Percentiles rank a stretch among this genome's conserved stretches.
phyloP scores from a whole-genome alignment of 2,888 invertebrate species.

The Heliconius aoede region DNA sequence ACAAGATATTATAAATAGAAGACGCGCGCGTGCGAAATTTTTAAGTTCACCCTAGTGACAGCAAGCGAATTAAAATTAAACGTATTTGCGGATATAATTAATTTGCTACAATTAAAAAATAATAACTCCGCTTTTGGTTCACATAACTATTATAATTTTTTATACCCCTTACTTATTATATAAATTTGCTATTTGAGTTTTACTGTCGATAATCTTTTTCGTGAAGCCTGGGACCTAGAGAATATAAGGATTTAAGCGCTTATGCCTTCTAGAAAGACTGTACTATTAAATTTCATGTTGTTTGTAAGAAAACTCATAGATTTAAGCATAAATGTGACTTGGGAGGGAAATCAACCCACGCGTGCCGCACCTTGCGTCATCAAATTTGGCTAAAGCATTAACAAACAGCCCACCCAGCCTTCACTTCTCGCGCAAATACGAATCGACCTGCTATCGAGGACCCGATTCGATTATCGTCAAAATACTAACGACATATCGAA shows the following conservation, averaged over 20 bases:
- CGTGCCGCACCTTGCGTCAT: constrained; percentile 78
- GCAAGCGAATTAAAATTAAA: constrained; percentile 11
- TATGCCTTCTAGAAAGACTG: background rate
- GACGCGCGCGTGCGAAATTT: background rate
- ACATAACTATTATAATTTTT: background rate
- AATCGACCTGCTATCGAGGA: constrained; percentile 26
- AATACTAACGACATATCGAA: background rate
- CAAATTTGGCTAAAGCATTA: constrained; percentile 82
- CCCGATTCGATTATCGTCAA: background rate
- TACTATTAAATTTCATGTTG: background rate
- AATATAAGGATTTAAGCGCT: background rate
- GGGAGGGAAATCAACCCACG: constrained; percentile 73
- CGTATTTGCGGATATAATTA: background rate
- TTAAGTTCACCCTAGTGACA: background rate
- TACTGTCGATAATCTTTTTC: too few relatives aligned
- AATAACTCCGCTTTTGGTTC: background rate
- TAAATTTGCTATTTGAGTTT: too few relatives aligned
- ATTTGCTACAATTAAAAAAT: background rate
- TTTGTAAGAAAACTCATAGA: constrained; percentile 10
- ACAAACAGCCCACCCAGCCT: constrained; percentile 79
- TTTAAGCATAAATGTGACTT: constrained; percentile 21
- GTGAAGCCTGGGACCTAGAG: too few relatives aligned
- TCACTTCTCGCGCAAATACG: constrained; percentile 73
- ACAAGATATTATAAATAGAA: background rate
- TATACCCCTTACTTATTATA: background rate